Percentiles rank a stretch among this genome's conserved stretches.
phyloP scores from a whole-genome alignment of 2,888 invertebrate genomes.

The Dascillus cervinus region DNA sequence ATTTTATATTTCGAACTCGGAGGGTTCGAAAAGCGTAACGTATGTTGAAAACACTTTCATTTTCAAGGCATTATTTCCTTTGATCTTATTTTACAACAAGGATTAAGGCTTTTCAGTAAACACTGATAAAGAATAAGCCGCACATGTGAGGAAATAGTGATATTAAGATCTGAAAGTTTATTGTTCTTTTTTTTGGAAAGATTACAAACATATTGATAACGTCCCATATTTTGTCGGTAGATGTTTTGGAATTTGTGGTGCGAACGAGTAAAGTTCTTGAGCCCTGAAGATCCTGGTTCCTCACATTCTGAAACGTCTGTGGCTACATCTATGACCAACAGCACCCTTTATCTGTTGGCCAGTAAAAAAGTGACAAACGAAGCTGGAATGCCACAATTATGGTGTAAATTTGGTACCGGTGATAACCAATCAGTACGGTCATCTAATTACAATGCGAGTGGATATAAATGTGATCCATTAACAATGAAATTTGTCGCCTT shows the following conservation, averaged over 20 bases:
- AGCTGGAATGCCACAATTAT: constrained; percentile 32
- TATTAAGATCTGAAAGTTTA: no score
- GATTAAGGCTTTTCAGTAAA: no score
- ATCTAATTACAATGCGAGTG: no score
- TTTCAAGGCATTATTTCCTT: constrained; percentile 3
- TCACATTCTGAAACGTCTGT: constrained; percentile 49
- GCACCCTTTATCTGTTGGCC: constrained; percentile 43
- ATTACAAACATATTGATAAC: constrained; percentile 1
- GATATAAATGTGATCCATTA: no score
- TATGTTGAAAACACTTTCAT: constrained; percentile 26
- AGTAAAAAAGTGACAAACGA: constrained; percentile 30
- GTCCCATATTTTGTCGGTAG: constrained; percentile 28
- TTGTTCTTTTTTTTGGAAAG: no score
- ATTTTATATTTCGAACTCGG: constrained; percentile 61
- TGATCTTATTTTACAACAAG: no score
- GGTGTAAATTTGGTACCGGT: constrained; percentile 38
- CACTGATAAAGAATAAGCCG: no score
- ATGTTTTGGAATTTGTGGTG: constrained; percentile 57
- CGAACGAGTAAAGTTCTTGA: constrained; percentile 43
- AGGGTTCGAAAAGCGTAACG: constrained; percentile 50
- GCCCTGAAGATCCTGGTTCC: constrained; percentile 39
- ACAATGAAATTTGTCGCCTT: no score
- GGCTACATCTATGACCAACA: constrained; percentile 43
- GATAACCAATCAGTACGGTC: no score
- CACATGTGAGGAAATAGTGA: no score